Base-by-base conservation (phyloP, 2,888 invertebrate species). In the Desoria tigrina region DNA sequence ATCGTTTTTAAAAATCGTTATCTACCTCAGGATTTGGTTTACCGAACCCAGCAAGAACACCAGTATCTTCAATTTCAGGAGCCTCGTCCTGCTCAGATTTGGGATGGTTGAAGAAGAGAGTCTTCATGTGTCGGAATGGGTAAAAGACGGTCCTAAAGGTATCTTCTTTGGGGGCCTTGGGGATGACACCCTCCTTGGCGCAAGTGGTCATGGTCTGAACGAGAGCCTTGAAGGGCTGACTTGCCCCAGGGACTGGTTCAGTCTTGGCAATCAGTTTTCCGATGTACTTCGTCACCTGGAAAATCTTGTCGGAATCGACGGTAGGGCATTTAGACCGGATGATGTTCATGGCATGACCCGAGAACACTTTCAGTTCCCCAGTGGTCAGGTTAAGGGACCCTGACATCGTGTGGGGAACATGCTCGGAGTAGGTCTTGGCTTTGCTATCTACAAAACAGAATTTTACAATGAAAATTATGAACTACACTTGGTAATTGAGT, bases 311-410 rank as follows among this genome's bases (percentile, higher is more conserved):
- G 14, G 39, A 27, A n/a, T 68, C 50, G 1, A 66, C 61, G n/a
- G 60, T 61, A 16, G 68, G 65, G 37, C 71, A 71, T 63, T 66
- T 68, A 9, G 61, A 6, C 23, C 54, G 60, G 23, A 71, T 24
- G n/a, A 68, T 53, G 28, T 68, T 57, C 39, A 71, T 42, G 9
- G 66, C 58, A 42, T 68, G 65, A 23, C 71, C 71, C n/a, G 68
- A 51, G 32, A 71, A 71, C 0, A 63, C 27, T 45, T 68, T 71
- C 24, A 71, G 50, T 23, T 71, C 71, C 37, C 61, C 61, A 4
- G 63, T 61, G 2, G 63, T 61, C 54, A 71, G 21, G 42, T 63
- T 63, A 9, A 71, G 61, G 4, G 39, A 23, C n/a, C 56, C 60
- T 3, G 18, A 3, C 0, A 63, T 21, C 18, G 18, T 37, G 26